Conservation (phyloP, 2,113 vertebrate genomes). For the Mixornis gularis region DNA sequence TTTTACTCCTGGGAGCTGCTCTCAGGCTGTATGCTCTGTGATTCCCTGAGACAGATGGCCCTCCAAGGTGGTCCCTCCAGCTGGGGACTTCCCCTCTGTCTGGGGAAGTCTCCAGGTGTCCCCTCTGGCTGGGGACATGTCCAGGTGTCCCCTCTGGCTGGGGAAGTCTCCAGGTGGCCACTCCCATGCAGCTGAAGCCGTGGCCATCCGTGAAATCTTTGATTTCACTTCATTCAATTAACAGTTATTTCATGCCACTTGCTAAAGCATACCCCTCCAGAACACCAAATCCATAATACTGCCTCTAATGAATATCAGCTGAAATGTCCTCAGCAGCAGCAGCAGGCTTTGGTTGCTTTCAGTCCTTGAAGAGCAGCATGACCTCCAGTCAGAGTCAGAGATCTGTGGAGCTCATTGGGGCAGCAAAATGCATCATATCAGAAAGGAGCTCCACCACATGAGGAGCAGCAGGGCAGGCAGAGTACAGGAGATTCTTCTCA, state of each 20-base stretch:
- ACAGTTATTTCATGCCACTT: background rate
- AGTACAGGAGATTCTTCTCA: background rate
- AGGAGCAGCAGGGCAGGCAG: background rate
- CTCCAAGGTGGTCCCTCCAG: background rate
- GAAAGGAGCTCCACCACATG: background rate
- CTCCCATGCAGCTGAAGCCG: background rate
- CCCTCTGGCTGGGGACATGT: background rate
- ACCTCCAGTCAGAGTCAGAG: background rate
- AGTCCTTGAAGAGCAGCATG: background rate
- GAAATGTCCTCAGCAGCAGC: background rate
- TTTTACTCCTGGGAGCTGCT: background rate
- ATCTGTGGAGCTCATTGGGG: background rate
- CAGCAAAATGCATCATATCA: background rate
- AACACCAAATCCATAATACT: background rate
- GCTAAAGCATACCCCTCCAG: background rate
- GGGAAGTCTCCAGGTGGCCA: background rate
- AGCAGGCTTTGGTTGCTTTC: background rate
- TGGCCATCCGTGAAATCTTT: background rate
- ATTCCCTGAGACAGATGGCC: background rate
- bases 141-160: background rate
- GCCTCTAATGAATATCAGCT: background rate
- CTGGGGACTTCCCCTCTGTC: background rate
- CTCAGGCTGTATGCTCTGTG: background rate
- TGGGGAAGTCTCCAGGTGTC: background rate
- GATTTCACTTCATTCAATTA: background rate